Evolutionary conservation across 2,888 invertebrate genomes (phyloP).

Genomic region (Metacarcinus magister): DNA sequence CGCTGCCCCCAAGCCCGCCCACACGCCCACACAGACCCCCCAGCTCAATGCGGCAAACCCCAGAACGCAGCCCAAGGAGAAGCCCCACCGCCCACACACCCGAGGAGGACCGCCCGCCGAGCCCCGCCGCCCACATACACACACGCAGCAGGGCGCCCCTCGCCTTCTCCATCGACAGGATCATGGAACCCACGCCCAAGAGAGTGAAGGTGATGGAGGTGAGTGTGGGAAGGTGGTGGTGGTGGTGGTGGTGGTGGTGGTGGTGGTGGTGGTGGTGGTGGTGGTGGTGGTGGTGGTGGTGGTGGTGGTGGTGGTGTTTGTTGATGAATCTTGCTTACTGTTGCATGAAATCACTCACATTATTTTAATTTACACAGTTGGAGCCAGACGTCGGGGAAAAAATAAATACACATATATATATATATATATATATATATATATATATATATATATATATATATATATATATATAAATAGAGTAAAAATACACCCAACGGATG

Average conservation of each 20-base stretch:
- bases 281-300: background rate
- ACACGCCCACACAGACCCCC: conserved; percentile 16
- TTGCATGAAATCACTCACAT: background rate
- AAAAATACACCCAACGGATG: background rate
- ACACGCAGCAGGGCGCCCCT: conserved; percentile 78
- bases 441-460: too few species aligned
- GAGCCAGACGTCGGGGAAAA: background rate
- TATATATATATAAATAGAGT: background rate
- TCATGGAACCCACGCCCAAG: conserved; percentile 82
- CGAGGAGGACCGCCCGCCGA: conserved; percentile 69
- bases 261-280: background rate
- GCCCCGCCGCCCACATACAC: conserved; percentile 75
- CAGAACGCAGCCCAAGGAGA: conserved; percentile 62
- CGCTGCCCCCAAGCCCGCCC: conserved; percentile 38
- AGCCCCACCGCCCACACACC: conserved; percentile 67
- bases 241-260: background rate
- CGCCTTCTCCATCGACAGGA: conserved; percentile 82
- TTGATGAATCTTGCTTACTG: background rate
- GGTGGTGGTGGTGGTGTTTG: background rate
- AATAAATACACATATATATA: background rate
- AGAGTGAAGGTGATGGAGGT: conserved; percentile 78
- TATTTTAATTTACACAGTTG: background rate
- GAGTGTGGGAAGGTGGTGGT: background rate
- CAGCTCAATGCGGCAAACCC: conserved; percentile 57
- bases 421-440: too few species aligned